Percentiles rank a stretch among this genome's conserved stretches.
Evolutionary conservation across 35 echinoderm and acorn worm genomes (phyloP).

Genomic region (Acanthaster planci): DNA sequence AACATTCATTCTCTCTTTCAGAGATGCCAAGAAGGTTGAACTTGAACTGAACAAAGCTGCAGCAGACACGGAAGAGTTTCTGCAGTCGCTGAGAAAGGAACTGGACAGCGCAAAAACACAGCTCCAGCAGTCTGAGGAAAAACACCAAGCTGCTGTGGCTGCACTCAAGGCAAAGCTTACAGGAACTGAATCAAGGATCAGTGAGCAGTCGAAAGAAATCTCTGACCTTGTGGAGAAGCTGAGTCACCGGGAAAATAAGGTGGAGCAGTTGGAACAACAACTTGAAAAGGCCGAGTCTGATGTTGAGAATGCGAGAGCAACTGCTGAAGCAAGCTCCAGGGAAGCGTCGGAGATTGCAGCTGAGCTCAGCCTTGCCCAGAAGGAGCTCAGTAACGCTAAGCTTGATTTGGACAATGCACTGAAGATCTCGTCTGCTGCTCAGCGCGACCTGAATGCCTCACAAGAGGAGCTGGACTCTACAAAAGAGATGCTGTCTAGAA

Average conservation of each 20-base stretch:
- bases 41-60: conserved; percentile 29
- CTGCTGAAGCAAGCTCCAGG: conserved; percentile 8
- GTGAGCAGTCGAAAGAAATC: conserved; percentile 34
- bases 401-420: conserved; percentile 1
- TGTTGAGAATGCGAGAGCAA: conserved; percentile 30
- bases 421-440: conserved; percentile 46
- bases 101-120: conserved; percentile 29
- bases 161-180: conserved; percentile 36
- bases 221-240: conserved; percentile 9
- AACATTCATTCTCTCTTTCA: conserved; percentile 20
- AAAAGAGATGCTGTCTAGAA: conserved; percentile 11
- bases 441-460: conserved; percentile 40
- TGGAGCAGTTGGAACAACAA: conserved; percentile 22
- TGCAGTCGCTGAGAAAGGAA: conserved; percentile 38
- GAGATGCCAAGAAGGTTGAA: conserved; percentile 22
- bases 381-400: neutral
- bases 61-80: conserved; percentile 35
- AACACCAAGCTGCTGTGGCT: conserved; percentile 33
- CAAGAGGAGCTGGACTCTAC: conserved; percentile 41
- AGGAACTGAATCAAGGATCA: conserved; percentile 9
- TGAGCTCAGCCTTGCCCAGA: conserved; percentile 11
- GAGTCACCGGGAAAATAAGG: neutral
- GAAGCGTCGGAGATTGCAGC: conserved; percentile 9
- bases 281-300: conserved; percentile 25
- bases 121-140: neutral